These are phyloP conservation scores for Vidua macroura DNA, from an alignment of 2,113 vertebrate species.

Conservation along the genomic window DNA sequence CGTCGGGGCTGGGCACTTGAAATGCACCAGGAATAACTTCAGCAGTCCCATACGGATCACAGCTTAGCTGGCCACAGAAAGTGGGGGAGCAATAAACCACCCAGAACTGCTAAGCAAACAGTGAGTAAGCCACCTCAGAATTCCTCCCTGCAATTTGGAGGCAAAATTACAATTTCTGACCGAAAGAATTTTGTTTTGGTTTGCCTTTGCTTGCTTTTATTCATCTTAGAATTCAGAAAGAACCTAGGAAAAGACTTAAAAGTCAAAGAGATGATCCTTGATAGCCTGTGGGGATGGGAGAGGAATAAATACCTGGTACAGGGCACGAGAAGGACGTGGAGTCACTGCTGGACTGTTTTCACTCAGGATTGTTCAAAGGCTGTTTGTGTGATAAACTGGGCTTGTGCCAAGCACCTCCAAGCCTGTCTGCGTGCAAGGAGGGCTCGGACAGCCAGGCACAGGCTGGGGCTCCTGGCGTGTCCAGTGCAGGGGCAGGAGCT, in stretches of 20 bases:
- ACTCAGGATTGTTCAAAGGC: not conserved
- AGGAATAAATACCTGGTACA: not conserved
- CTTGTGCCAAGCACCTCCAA: not conserved
- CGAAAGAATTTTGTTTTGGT: not conserved
- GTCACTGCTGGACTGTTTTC: not conserved
- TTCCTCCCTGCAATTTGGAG: not conserved
- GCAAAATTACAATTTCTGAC: not conserved
- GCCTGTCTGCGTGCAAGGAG: not conserved
- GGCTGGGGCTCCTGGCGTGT: not conserved
- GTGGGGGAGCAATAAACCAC: not conserved
- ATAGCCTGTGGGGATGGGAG: not conserved
- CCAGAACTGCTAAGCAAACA: not conserved
- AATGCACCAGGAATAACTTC: not conserved
- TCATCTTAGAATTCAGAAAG: not conserved
- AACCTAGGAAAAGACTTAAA: not conserved
- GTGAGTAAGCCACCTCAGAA: not conserved
- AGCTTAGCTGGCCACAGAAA: not conserved
- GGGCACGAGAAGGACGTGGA: not conserved
- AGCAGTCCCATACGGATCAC: not conserved
- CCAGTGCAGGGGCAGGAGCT: not conserved
- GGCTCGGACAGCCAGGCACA: not conserved
- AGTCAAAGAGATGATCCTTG: not conserved
- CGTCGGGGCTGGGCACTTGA: not conserved
- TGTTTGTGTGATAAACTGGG: not conserved
- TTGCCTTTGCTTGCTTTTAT: not conserved